phyloP scores from a whole-genome alignment of 1,140 invertebrate genomes.

The Bombus affinis region DNA sequence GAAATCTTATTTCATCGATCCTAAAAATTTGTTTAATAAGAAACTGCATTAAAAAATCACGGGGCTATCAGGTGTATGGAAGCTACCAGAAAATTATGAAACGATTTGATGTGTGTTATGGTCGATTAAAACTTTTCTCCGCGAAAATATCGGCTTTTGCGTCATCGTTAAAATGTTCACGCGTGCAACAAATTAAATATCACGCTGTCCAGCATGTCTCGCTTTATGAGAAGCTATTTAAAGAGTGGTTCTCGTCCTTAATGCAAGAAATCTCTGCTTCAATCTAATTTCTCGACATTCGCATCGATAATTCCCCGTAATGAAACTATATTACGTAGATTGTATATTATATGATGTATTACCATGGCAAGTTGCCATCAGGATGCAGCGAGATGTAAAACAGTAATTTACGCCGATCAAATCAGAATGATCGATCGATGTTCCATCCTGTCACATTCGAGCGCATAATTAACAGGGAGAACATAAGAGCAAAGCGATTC shows the following conservation, averaged over 20 bases:
- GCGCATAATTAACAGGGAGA: constrained; percentile 32
- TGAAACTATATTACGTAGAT: constrained; percentile 34
- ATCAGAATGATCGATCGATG: constrained; percentile 48
- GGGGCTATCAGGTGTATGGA: neutral
- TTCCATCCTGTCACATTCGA: constrained; percentile 22
- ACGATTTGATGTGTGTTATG: neutral
- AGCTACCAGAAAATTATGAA: neutral
- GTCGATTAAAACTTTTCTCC: neutral
- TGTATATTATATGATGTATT: constrained; percentile 45
- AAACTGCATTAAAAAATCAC: neutral
- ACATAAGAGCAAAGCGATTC: constrained; percentile 28
- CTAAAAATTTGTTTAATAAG: neutral
- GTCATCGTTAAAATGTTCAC: neutral
- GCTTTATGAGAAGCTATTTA: neutral
- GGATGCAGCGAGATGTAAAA: constrained; percentile 47
- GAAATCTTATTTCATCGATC: neutral
- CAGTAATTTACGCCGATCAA: constrained; percentile 54
- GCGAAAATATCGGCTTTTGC: neutral
- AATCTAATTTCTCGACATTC: constrained; percentile 32
- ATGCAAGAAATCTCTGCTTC: neutral
- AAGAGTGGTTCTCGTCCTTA: neutral
- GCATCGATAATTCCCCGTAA: constrained; percentile 20
- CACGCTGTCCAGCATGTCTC: neutral
- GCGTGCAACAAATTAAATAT: neutral
- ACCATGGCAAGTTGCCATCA: constrained; percentile 35